These are phyloP conservation scores for Gambusia affinis DNA, from an alignment of 2,113 vertebrate species.

Conservation along the genomic window DNA sequence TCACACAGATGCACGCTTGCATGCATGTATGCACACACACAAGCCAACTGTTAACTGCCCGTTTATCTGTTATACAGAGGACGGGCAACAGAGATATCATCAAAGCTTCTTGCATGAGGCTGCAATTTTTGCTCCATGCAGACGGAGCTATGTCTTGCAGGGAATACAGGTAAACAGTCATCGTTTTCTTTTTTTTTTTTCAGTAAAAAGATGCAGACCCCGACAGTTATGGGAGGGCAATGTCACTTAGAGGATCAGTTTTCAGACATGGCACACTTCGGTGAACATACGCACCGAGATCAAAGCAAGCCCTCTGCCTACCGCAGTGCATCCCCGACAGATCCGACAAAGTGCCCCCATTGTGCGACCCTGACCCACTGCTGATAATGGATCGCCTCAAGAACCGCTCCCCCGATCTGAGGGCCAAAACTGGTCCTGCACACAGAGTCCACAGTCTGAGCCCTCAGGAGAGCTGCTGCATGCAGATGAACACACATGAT, in stretches of 20 bases:
- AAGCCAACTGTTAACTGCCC: conserved; percentile 60
- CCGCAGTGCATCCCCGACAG: conserved; percentile 75
- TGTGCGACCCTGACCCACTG: conserved; percentile 78
- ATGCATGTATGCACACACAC: conserved; percentile 42
- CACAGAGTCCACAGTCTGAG: conserved; percentile 28
- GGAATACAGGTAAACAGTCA: conserved; percentile 46
- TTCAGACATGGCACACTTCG: conserved; percentile 81
- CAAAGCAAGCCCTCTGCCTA: conserved; percentile 79
- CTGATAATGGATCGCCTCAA: conserved; percentile 77
- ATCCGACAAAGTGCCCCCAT: conserved; percentile 73
- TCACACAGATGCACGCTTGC: conserved; percentile 65
- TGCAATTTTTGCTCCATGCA: conserved; percentile 38
- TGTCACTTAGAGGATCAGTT: conserved; percentile 73
- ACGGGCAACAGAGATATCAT: conserved; percentile 51
- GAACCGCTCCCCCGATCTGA: conserved; percentile 54
- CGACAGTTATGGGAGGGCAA: conserved; percentile 62
- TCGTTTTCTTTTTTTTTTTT: conserved; percentile 4
- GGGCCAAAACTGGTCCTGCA: conserved; percentile 49
- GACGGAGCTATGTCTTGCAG: conserved; percentile 31
- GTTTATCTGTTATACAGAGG: conserved; percentile 66
- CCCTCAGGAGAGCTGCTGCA: conserved; percentile 28
- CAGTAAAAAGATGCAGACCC: conserved; percentile 39
- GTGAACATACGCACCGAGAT: conserved; percentile 76
- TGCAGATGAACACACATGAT: conserved; percentile 66
- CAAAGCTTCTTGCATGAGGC: conserved; percentile 28